phyloP scores from a whole-genome alignment of 2,888 invertebrate genomes.

The Drosophila hamatofila region DNA sequence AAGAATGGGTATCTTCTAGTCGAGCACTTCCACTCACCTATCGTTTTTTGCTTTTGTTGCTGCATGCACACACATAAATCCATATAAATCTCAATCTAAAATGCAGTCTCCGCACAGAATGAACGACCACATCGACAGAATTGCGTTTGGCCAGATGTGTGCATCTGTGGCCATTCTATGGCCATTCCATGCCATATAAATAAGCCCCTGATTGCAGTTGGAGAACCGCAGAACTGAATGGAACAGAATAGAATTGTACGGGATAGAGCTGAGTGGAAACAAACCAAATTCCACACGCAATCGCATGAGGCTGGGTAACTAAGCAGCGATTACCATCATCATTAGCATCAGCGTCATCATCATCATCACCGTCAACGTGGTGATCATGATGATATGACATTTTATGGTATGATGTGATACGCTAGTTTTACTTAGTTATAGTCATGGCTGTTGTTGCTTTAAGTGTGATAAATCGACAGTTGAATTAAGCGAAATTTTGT shows the following conservation, averaged over 20 bases:
- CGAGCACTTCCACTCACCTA: background rate
- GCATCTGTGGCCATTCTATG: constrained; percentile 20
- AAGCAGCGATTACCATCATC: constrained; percentile 63
- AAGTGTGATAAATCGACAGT: constrained; percentile 80
- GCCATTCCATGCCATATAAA: constrained; percentile 39
- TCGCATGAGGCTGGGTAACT: constrained; percentile 58
- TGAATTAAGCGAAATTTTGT: constrained; percentile 67
- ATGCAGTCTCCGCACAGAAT: constrained; percentile 57
- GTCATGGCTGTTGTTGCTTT: constrained; percentile 36
- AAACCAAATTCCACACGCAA: constrained; percentile 61
- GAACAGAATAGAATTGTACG: constrained; percentile 12
- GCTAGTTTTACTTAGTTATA: constrained; percentile 23
- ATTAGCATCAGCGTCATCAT: constrained; percentile 40
- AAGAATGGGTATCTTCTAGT: background rate
- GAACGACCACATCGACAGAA: constrained; percentile 38
- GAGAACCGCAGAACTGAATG: constrained; percentile 16
- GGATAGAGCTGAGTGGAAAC: constrained; percentile 22
- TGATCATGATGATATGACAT: constrained; percentile 18
- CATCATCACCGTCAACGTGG: constrained; percentile 22
- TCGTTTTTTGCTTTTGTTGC: background rate
- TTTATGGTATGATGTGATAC: constrained; percentile 42
- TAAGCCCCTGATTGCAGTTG: constrained; percentile 52
- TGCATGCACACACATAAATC: constrained; percentile 27
- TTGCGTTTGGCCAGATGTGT: constrained; percentile 26
- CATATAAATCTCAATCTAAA: constrained; percentile 72